Evolutionary conservation across 2,113 vertebrate species (phyloP), one percentile per base, ranked within the genome.

Genomic region (Lethenteron reissneri): DNA sequence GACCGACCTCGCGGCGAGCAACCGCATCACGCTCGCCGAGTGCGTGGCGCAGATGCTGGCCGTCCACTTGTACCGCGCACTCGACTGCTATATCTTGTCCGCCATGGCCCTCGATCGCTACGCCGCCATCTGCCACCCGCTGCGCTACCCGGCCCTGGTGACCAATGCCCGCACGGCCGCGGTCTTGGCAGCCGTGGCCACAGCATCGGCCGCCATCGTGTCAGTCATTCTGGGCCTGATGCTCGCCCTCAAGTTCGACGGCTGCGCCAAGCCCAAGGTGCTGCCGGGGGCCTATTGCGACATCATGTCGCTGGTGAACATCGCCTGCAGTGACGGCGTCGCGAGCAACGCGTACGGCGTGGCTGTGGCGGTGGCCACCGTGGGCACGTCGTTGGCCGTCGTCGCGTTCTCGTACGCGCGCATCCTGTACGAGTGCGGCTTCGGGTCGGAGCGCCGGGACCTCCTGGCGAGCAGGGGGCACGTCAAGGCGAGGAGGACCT

Each of bases 91-190:
- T 25, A 68, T 68, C n/a, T 11, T 68, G 8, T 17, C n/a, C 64
- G 25, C 25, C n/a, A 68, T 68, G 64, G 64, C 64, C 64, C 9
- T 68, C n/a, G 64, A 68, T 25, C 64, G 64, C 64, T 68, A 68
- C 64, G 8, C 25, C n/a, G 64, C 64, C n/a, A 25, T 68, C 10
- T 68, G 64, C 25, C 64, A 68, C 3, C 64, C 64, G n/a, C 64
- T 68, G n/a, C 64, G 64, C 8, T 68, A 11, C 64, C n/a, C n/a
- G 8, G 64, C 25, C 64, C 64, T 68, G 64, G n/a, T 68, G n/a
- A 68, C 64, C 64, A 68, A 68, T 11, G 25, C n/a, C 64, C n/a
- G 64, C 10, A 25, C 64, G n/a, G n/a, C 9, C 64, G 64, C 25
- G 11, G 25, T 68, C 64, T 68, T 68, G 8, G 9, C 10, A 2